Conservation (phyloP, 1,140 invertebrate species). For the Micrasema minimum region DNA sequence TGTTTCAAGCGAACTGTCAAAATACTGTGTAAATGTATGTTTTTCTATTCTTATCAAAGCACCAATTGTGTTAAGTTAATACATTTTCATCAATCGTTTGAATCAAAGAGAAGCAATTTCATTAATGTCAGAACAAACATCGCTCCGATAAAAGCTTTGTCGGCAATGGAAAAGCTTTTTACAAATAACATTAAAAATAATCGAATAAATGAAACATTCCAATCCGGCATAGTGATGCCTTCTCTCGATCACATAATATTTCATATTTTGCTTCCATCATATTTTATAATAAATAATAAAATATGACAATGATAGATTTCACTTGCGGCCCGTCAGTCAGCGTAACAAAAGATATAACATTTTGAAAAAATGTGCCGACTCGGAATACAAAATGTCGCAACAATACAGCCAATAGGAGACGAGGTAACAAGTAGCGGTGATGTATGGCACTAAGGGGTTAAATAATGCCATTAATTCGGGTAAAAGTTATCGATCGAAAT, state of each 20-base stretch:
- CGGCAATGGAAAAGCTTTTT: conserved; percentile 24
- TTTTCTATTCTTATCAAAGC: not conserved
- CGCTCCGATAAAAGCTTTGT: not conserved
- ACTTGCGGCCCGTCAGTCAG: conserved; percentile 38
- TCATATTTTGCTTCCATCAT: too few species aligned
- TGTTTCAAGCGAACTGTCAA: too few species aligned
- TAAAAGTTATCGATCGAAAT: too few species aligned
- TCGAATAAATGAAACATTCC: conserved; percentile 20
- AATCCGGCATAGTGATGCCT: conserved; percentile 22
- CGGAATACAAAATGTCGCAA: conserved; percentile 34
- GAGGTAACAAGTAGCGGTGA: conserved; percentile 16
- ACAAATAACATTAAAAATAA: conserved; percentile 21
- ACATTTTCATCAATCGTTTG: conserved; percentile 8
- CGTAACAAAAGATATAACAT: conserved; percentile 35
- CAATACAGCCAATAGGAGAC: conserved; percentile 16
- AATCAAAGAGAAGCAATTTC: conserved; percentile 37
- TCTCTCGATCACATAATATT: conserved; percentile 21
- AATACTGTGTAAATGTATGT: conserved; percentile 12
- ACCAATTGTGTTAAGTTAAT: conserved; percentile 8
- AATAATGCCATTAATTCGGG: too few species aligned
- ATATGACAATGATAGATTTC: conserved; percentile 44
- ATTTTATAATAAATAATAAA: conserved; percentile 40
- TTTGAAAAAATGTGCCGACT: conserved; percentile 35
- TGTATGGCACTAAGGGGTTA: conserved; percentile 19
- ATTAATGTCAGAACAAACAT: conserved; percentile 34